Evolutionary conservation across 1,140 invertebrate species (phyloP).

Genomic region (Araneus ventricosus): DNA sequence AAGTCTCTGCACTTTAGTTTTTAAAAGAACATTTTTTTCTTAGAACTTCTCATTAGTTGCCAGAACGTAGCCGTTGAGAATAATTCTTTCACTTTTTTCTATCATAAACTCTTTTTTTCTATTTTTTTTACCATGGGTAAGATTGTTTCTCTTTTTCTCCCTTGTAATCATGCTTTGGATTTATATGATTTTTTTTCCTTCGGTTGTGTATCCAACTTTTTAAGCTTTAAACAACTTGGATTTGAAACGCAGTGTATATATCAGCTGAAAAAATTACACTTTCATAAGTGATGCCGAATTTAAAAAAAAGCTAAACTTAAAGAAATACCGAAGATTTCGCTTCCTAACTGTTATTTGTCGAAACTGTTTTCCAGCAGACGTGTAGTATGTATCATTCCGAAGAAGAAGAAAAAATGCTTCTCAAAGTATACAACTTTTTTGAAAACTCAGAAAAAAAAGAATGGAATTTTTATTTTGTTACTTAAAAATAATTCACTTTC

Average conservation of each 20-base stretch:
- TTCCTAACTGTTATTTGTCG: not conserved
- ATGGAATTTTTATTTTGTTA: not conserved
- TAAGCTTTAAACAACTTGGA: not conserved
- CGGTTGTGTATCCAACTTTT: not conserved
- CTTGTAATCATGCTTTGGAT: not conserved
- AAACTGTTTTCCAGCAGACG: not conserved
- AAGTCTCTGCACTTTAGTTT: not conserved
- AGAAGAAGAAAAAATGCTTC: not conserved
- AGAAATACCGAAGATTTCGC: not conserved
- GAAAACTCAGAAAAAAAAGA: not conserved
- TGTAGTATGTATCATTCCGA: not conserved
- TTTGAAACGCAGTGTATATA: not conserved
- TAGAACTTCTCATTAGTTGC: conserved; percentile 12
- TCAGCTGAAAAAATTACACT: not conserved
- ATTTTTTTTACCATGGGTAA: not conserved
- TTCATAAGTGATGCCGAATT: not conserved
- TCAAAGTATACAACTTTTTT: not conserved
- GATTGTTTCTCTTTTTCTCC: not conserved
- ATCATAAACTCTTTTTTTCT: not conserved
- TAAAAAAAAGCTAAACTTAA: not conserved
- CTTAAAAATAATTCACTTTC: not conserved
- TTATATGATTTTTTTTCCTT: not conserved
- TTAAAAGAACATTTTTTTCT: not conserved
- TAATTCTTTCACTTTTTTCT: not conserved
- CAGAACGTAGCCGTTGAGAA: not conserved